Conservation (phyloP, 1,140 invertebrate genomes). For the Babylonia areolata region DNA sequence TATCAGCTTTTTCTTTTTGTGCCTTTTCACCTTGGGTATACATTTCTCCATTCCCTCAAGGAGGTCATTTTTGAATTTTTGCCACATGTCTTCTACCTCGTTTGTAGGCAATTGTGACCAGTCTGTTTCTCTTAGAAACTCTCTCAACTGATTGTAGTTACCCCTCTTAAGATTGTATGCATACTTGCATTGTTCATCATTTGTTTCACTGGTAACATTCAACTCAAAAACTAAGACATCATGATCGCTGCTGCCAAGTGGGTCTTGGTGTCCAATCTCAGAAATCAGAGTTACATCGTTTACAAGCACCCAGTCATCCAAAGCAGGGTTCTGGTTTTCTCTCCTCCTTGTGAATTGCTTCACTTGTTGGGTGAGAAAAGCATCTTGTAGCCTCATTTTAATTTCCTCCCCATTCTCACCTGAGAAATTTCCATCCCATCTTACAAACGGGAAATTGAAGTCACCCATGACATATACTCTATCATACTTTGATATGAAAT, state of each 20-base stretch:
- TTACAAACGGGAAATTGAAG: no score
- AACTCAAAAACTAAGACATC: not conserved
- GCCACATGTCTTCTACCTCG: not conserved
- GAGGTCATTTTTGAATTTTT: not conserved
- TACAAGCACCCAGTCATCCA: no score
- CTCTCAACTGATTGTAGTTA: not conserved
- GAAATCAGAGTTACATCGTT: no score
- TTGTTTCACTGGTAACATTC: not conserved
- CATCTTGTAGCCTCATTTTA: no score
- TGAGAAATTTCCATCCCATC: no score
- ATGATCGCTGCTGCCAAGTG: not conserved
- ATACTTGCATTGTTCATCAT: not conserved
- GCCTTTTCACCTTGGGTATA: not conserved
- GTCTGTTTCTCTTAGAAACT: not conserved
- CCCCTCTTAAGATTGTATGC: not conserved
- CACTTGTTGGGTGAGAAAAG: no score
- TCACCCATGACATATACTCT: no score
- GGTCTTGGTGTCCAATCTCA: not conserved
- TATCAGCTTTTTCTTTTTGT: not conserved
- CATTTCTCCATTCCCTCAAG: not conserved
- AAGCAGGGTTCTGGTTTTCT: no score
- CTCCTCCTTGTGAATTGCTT: no score
- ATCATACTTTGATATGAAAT: no score
- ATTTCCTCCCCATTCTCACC: no score
- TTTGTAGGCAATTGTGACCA: not conserved